Conservation (phyloP, 2,888 invertebrate genomes). For the Scaptomyza flava region DNA sequence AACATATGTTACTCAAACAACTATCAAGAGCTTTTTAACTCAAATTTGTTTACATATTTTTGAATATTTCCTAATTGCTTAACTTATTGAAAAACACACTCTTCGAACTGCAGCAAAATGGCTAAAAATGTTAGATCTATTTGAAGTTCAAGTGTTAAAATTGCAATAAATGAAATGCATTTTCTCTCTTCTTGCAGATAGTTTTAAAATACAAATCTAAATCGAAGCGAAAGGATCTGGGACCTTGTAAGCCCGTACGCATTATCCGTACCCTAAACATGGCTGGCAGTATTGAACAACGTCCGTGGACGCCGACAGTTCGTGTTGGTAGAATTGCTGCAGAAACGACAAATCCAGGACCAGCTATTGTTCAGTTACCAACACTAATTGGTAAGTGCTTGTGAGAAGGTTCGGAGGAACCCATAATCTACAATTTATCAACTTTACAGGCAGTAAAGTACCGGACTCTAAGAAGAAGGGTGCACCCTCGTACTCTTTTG, state of each 20-base stretch:
- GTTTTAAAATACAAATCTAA: conserved; percentile 1
- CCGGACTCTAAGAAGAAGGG: conserved; percentile 91
- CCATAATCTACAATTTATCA: not conserved
- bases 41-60: conserved; percentile 7
- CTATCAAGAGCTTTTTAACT: not conserved
- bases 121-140: conserved; percentile 20
- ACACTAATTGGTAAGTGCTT: conserved; percentile 89
- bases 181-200: not conserved
- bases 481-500: conserved; percentile 93
- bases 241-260: conserved; percentile 51
- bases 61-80: not conserved
- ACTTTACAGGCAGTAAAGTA: conserved; percentile 88
- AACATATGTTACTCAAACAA: not conserved
- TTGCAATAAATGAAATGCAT: not conserved
- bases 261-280: conserved; percentile 72
- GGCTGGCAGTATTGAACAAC: conserved; percentile 90
- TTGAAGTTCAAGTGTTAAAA: not conserved
- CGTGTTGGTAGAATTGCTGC: conserved; percentile 95
- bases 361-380: conserved; percentile 93
- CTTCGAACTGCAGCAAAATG: conserved; percentile 30
- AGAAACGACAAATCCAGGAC: conserved; percentile 93
- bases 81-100: not conserved
- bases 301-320: conserved; percentile 95
- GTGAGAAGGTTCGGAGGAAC: not conserved
- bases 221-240: conserved; percentile 30